Conservation (phyloP, 2,888 invertebrate species). For the Tanypteryx hageni region DNA sequence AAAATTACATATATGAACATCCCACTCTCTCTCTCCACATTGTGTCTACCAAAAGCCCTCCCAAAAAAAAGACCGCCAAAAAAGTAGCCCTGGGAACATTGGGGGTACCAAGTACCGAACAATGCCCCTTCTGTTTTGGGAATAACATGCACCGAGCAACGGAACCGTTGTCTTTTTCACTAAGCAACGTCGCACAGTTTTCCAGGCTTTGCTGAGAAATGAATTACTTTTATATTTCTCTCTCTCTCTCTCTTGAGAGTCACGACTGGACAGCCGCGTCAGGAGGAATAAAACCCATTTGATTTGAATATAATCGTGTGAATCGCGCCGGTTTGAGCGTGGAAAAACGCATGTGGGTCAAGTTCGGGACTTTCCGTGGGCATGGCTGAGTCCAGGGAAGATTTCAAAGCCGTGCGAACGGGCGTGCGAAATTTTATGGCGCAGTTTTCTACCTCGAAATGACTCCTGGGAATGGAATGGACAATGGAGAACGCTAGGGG, state of each 20-base stretch:
- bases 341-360: conserved; percentile 60
- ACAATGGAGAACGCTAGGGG: conserved; percentile 45
- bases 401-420: conserved; percentile 57
- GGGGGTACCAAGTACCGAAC: neutral
- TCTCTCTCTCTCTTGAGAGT: neutral
- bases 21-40: no score
- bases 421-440: conserved; percentile 40
- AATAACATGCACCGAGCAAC: neutral
- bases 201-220: neutral
- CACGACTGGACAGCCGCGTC: neutral
- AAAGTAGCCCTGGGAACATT: neutral
- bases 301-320: conserved; percentile 58
- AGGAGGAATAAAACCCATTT: neutral
- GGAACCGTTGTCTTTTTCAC: neutral
- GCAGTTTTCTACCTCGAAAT: neutral
- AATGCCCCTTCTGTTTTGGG: neutral
- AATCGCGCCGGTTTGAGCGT: conserved; percentile 32
- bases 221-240: neutral
- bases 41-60: no score
- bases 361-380: conserved; percentile 51
- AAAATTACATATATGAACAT: no score
- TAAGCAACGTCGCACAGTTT: neutral
- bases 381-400: conserved; percentile 1
- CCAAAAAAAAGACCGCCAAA: neutral
- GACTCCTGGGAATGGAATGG: neutral